Evolutionary conservation across 2,888 invertebrate species (phyloP).

Genomic region (Volucella inflata): DNA sequence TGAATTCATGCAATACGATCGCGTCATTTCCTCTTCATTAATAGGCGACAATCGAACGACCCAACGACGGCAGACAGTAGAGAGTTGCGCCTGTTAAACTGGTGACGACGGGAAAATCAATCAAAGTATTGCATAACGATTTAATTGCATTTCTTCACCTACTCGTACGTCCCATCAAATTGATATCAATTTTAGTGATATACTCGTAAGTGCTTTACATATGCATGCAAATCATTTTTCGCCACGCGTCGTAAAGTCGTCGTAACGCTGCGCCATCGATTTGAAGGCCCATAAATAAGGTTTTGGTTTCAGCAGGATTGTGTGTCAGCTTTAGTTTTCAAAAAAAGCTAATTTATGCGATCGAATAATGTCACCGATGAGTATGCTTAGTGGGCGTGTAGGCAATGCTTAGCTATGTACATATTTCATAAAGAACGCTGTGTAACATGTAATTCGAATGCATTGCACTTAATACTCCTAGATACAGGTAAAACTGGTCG

Average conservation of each 20-base stretch:
- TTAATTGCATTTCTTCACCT: constrained; percentile 31
- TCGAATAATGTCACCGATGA: neutral
- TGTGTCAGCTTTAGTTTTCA: constrained; percentile 15
- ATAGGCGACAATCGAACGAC: constrained; percentile 25
- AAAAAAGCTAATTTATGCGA: neutral
- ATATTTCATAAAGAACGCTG: too few relatives aligned
- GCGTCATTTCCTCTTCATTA: constrained; percentile 19
- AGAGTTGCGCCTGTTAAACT: constrained; percentile 15
- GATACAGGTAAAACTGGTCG: too few relatives aligned
- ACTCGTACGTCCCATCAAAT: constrained; percentile 15
- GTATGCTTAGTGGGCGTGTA: constrained; percentile 33
- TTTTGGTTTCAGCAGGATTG: constrained; percentile 44
- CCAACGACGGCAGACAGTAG: constrained; percentile 18
- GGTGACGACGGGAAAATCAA: constrained; percentile 5
- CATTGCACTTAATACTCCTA: too few relatives aligned
- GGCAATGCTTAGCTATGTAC: neutral
- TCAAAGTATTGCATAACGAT: constrained; percentile 41
- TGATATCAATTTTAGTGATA: constrained; percentile 33
- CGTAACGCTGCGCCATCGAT: too few relatives aligned
- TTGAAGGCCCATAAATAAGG: constrained; percentile 17
- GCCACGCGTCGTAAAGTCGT: constrained; percentile 50
- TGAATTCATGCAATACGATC: constrained; percentile 46
- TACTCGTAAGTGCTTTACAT: too few relatives aligned
- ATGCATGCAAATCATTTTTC: constrained; percentile 58
- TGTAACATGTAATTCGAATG: neutral